Evolutionary conservation across 2,888 invertebrate species (phyloP), one percentile per base, ranked within the genome.

Genomic region (Eustalomyia histrio): DNA sequence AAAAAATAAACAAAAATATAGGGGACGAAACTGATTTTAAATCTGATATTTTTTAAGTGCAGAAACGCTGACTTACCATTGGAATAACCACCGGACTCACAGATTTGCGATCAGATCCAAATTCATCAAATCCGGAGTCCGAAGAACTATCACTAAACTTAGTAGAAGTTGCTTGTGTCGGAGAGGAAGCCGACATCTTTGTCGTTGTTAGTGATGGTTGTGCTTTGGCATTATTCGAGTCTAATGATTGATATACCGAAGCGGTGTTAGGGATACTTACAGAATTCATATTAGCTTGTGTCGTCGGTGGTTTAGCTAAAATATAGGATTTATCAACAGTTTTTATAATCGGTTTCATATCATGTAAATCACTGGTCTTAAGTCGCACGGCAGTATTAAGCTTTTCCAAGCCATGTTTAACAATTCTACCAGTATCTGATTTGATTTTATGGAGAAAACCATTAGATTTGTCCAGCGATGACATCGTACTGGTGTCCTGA

Each of bases 41-140:
- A 10, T 8, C 12, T 8, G 7, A 35, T 1, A 14, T 55, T 7
- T 21, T 24, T 55, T 21, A 21, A 12, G 9, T 18, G 21, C 12
- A 21, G 0, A 57, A 6, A 14, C 7, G 1, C 2, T 10, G 8
- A 86, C 87, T 84, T 83, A 90, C 88, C 86, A 87, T 83, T 68
- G 89, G 88, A 85, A 89, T 90, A 12, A 86, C 87, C 10, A n/a
- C n/a, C n/a, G n/a, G n/a, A n/a, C n/a, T n/a, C n/a, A n/a, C n/a
- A n/a, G 90, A 89, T 82, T 90, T 90, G 35, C 88, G 87, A 33
- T 90, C 90, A 21, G 55, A 63, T 35, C 89, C 84, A 83, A 90
- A 89, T 85, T 95, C 94, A 86, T 95, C 95, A 85, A 94, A 95
- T 6, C 94, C 95, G 0, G 94, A 94, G 88, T 95, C 95, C 0